Percentiles rank a stretch among this genome's conserved stretches.
These are phyloP conservation scores for Galendromus occidentalis DNA, from an alignment of 1,140 invertebrate species.

Conservation along the genomic window DNA sequence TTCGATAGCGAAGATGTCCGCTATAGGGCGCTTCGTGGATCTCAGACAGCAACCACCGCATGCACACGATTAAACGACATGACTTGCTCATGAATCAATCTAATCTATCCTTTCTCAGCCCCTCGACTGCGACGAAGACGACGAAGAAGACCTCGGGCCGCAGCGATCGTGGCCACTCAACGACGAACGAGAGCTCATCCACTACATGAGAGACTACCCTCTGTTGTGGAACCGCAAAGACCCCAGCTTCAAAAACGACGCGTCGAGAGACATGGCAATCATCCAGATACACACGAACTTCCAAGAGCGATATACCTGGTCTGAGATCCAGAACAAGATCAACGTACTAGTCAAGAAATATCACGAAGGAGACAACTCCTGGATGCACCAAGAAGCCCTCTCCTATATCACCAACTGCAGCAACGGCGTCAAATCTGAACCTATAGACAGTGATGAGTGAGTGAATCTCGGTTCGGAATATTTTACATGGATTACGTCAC, in stretches of 20 bases:
- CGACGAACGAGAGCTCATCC: conserved; percentile 1
- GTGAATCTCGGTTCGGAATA: background rate
- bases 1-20: too few relatives aligned
- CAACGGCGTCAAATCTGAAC: background rate
- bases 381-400: conserved; percentile 1
- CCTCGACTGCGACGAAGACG: conserved; percentile 3
- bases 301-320: conserved; percentile 5
- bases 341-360: background rate
- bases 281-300: conserved; percentile 8
- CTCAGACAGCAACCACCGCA: background rate
- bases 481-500: background rate
- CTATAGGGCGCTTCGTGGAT: too few relatives aligned
- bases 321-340: conserved; percentile 9
- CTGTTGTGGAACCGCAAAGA: background rate
- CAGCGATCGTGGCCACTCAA: background rate
- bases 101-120: background rate
- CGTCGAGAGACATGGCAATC: conserved; percentile 9
- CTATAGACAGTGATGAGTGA: conserved; percentile 7
- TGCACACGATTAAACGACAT: background rate
- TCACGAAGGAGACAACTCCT: conserved; percentile 3
- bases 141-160: background rate
- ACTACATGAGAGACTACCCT: background rate
- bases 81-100: background rate
- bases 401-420: background rate
- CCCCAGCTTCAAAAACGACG: conserved; percentile 6